Conservation (phyloP, 2,113 vertebrate genomes). For the Syngnathus typhle region DNA sequence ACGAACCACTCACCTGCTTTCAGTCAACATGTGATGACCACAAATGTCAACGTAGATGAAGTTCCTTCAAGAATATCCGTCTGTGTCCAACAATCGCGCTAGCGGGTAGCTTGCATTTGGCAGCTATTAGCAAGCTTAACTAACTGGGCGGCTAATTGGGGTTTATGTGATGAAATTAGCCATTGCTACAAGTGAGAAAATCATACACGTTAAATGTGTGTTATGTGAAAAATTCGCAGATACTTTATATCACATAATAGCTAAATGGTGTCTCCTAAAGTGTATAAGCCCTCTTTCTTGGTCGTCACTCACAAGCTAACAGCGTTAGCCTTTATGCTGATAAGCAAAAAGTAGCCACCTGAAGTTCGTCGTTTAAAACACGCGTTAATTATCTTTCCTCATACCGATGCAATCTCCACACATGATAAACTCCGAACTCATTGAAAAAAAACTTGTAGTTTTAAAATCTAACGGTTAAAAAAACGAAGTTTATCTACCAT, state of each 20-base stretch:
- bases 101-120: slow-evolving; percentile 17
- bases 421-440: too few species aligned
- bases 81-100: neutral
- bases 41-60: slow-evolving; percentile 13
- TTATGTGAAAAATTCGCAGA: neutral
- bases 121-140: slow-evolving; percentile 21
- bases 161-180: neutral
- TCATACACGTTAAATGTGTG: neutral
- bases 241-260: neutral
- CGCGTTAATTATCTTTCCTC: neutral
- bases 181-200: slow-evolving; percentile 16
- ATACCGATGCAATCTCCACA: too few species aligned
- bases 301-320: slow-evolving; percentile 26
- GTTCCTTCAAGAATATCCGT: slow-evolving; percentile 11
- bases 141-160: slow-evolving; percentile 15
- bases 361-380: neutral
- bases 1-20: slow-evolving; percentile 63
- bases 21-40: slow-evolving; percentile 69
- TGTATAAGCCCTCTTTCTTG: slow-evolving; percentile 14
- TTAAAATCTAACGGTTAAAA: neutral
- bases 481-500: slow-evolving; percentile 7
- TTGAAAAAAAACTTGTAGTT: neutral
- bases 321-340: slow-evolving; percentile 10
- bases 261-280: neutral
- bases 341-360: neutral